These are phyloP conservation scores for Rhombomys opimus DNA, from an alignment of 2,113 vertebrate species.

Conservation along the genomic window DNA sequence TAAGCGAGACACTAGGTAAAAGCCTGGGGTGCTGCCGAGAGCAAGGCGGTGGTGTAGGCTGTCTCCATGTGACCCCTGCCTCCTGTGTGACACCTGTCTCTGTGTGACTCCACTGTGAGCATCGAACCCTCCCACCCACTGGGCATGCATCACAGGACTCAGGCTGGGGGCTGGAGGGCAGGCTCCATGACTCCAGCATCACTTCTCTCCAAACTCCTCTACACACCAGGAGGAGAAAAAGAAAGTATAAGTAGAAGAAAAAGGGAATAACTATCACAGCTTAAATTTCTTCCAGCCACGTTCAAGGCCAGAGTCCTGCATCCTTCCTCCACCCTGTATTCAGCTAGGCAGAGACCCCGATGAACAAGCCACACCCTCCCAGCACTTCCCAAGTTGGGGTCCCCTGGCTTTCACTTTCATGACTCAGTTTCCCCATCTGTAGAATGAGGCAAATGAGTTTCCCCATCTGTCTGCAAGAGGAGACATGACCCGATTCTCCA, in stretches of 20 bases:
- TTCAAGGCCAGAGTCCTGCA: no score
- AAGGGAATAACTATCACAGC: background rate
- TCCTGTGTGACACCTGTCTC: background rate
- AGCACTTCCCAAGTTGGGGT: background rate
- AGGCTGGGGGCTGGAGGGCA: background rate
- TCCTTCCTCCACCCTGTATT: no score
- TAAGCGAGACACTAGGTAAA: fast-evolving
- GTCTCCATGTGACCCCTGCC: background rate
- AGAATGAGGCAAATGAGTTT: background rate
- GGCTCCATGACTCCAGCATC: background rate
- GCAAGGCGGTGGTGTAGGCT: background rate
- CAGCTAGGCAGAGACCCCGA: no score
- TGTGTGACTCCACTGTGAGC: background rate
- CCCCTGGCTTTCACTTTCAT: background rate
- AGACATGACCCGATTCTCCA: background rate
- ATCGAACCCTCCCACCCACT: fast-evolving
- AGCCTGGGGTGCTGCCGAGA: background rate
- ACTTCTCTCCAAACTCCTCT: no score
- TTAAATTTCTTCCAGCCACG: background rate
- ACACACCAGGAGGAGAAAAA: no score
- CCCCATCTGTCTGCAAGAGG: background rate
- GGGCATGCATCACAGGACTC: fast-evolving
- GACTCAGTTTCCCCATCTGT: background rate
- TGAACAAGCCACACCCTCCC: background rate
- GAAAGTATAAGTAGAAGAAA: background rate